These are phyloP conservation scores for Cathartes aura DNA, from an alignment of 2,113 vertebrate genomes.

Conservation along the genomic window DNA sequence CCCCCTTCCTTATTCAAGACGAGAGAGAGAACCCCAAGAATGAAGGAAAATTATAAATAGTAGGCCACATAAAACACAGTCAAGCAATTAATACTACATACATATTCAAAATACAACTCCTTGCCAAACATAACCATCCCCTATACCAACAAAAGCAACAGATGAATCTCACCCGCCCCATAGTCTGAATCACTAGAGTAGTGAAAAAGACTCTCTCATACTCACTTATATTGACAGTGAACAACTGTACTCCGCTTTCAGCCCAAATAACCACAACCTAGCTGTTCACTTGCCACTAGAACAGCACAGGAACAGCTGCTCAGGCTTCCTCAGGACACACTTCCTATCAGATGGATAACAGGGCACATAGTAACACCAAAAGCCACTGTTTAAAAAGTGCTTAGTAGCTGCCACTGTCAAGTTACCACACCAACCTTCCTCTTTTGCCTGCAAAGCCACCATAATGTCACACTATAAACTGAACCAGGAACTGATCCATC, in stretches of 20 bases:
- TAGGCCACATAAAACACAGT: not conserved
- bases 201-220: not conserved
- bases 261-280: fast-evolving
- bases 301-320: not conserved
- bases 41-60: not conserved
- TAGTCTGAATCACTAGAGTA: not conserved
- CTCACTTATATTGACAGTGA: not conserved
- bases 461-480: not conserved
- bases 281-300: not conserved
- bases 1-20: not conserved
- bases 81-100: not conserved
- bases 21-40: not conserved
- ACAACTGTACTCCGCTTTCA: not conserved
- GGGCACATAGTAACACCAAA: not conserved
- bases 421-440: not conserved
- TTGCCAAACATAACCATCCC: not conserved
- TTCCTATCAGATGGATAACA: not conserved
- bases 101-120: not conserved
- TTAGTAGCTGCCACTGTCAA: not conserved
- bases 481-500: not conserved
- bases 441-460: not conserved
- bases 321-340: not conserved
- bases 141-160: not conserved
- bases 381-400: not conserved
- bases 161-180: not conserved